phyloP scores from a whole-genome alignment of 2,797 vertebrate species.

The Channallabes apus region DNA sequence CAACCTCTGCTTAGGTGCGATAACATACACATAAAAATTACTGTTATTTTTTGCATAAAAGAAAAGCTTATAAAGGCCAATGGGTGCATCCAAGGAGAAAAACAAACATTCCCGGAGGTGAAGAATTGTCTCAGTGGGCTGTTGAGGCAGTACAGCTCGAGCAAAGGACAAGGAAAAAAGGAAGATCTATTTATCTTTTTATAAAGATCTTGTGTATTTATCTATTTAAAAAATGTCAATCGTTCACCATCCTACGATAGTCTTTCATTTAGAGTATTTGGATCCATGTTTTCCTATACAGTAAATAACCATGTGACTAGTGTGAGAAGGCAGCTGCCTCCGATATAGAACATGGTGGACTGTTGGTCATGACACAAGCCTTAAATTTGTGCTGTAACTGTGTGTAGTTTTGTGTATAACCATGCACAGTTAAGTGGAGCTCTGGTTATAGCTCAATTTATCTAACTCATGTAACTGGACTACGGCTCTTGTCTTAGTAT shows the following conservation, averaged over 20 bases:
- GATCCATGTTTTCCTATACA: neutral
- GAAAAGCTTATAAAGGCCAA: conserved; percentile 19
- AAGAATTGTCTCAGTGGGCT: conserved; percentile 43
- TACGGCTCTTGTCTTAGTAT: no score
- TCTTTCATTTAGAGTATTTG: neutral
- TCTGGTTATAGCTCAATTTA: no score
- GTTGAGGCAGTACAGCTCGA: neutral
- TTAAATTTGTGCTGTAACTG: neutral
- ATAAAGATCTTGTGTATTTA: neutral
- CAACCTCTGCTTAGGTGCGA: neutral
- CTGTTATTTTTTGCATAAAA: neutral
- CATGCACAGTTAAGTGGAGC: neutral
- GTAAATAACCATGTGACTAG: neutral
- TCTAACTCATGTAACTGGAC: no score
- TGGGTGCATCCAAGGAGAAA: conserved; percentile 42
- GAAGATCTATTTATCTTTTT: neutral
- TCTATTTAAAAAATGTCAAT: neutral
- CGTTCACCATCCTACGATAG: neutral
- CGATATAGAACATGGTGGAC: neutral
- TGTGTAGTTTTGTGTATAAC: conserved; percentile 7
- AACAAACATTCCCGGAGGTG: conserved; percentile 52
- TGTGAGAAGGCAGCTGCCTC: neutral
- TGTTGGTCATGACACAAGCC: neutral
- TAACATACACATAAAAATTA: neutral
- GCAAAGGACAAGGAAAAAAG: conserved; percentile 9